Base-by-base conservation (phyloP, 2,113 vertebrate genomes). In the Vimba vimba region DNA sequence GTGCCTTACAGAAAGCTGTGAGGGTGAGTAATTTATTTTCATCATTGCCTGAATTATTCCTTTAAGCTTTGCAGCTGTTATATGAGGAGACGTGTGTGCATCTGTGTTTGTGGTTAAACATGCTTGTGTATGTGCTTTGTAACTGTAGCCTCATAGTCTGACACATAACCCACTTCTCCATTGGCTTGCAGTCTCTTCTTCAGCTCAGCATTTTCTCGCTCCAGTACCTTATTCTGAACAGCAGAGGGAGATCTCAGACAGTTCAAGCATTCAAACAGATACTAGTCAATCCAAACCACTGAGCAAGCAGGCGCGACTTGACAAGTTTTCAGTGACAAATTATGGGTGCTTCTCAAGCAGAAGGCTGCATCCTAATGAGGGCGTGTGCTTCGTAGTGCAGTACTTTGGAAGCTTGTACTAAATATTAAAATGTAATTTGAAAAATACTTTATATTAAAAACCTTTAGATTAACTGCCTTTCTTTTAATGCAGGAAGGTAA, bases 161-260 rank as follows among this genome's bases (percentile, higher is more conserved):
- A 13, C 33, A 39, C 57, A 39, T 78, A 69, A 85, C 79, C 21
- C 50, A 83, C 80, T 19, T 79, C 79, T 52, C 81, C 77, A n/a
- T 60, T 60, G 4, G 85, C 77, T 81, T 19, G 84, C 47, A 95
- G 89, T 85, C 74, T 93, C 82, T 52, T 93, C 83, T 87, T 94
- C 86, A 95, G 91, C 83, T 93, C 92, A 1, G 55, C 60, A 25
- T 94, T 95, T 62, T 95, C 93, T 33, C 84, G 93, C 80, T 94
- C 93, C 86, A 95, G 91, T 2, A 94, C 74, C 87, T 95, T 95
- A 88, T 94, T 95, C 95, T 95, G 71, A 57, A 85, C 39, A 62
- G 68, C 30, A 87, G 43, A 84, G 21, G 2, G 45, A 81, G 59
- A 36, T 12, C 25, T 47, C 5, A 83, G 13, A 36, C 3, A 62